Conservation (phyloP, 2,797 vertebrate genomes). For the Steatocranus sp. region DNA sequence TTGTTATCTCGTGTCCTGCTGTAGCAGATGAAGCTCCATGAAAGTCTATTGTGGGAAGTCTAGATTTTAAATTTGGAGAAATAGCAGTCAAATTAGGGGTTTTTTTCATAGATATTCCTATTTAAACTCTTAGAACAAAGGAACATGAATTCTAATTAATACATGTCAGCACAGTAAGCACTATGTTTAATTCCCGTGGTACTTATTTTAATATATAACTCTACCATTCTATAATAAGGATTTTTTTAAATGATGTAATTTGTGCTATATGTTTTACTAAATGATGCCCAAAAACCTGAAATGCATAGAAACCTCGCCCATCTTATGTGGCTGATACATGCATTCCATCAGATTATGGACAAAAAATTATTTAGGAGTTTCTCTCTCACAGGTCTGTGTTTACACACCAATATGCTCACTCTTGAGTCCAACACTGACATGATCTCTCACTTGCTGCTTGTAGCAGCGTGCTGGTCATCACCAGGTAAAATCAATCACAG, state of each 20-base stretch:
- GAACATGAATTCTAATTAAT: not conserved
- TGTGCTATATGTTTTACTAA: not conserved
- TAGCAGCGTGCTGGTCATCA: not conserved
- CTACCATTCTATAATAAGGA: not conserved
- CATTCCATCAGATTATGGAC: not conserved
- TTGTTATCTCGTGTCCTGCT: conserved; percentile 47
- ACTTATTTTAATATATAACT: not conserved
- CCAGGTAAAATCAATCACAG: not conserved
- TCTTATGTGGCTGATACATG: not conserved
- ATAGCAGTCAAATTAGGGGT: rapidly evolving
- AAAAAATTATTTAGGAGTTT: not conserved
- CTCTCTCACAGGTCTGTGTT: not conserved
- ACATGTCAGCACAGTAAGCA: not conserved
- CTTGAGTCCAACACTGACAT: not conserved
- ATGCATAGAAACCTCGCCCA: not conserved
- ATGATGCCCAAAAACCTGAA: not conserved
- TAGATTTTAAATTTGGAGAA: not conserved
- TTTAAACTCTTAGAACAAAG: not conserved
- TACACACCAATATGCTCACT: not conserved
- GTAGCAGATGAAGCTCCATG: conserved; percentile 10
- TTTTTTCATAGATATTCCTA: not conserved
- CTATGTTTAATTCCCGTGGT: not conserved
- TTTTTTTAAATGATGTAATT: not conserved
- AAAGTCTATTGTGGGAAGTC: not conserved
- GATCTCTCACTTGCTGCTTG: not conserved